These are phyloP conservation scores for Pachypanchax playfairii DNA, from an alignment of 2,113 vertebrate genomes.

Conservation along the genomic window DNA sequence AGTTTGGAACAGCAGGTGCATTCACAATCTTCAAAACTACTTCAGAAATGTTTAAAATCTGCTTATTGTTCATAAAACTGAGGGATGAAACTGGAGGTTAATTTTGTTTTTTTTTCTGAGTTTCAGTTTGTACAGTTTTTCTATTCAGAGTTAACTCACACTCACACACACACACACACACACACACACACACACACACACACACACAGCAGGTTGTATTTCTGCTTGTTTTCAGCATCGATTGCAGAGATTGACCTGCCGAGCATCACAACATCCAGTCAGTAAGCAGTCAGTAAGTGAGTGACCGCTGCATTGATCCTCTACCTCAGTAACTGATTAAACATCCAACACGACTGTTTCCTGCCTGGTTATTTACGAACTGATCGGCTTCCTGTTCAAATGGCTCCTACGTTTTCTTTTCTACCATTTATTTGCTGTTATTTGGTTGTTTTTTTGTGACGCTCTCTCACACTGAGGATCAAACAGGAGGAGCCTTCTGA, in stretches of 20 bases:
- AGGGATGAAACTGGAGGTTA: background rate
- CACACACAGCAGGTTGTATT: constrained; percentile 49
- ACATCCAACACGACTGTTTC: constrained; percentile 30
- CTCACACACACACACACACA: constrained; percentile 1
- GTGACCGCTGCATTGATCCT: constrained; percentile 38
- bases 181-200: constrained; percentile 22
- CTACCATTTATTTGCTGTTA: background rate
- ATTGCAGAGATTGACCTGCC: constrained; percentile 52
- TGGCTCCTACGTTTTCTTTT: constrained; percentile 1
- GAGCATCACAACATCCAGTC: constrained; percentile 59
- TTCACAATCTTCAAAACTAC: no score
- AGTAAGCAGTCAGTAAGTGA: constrained; percentile 52
- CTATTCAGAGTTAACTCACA: constrained; percentile 11
- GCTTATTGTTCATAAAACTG: background rate
- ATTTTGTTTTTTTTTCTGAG: background rate
- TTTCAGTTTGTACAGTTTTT: no score
- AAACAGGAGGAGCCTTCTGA: constrained; percentile 7
- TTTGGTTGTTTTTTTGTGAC: constrained; percentile 29
- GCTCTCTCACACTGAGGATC: constrained; percentile 28
- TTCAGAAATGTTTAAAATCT: no score
- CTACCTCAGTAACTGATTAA: constrained; percentile 47
- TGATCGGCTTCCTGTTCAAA: constrained; percentile 20
- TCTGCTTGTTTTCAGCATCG: constrained; percentile 64
- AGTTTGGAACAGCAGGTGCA: no score
- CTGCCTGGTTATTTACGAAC: constrained; percentile 41